Base-by-base conservation (phyloP, 2,113 vertebrate genomes). In the Chloebia gouldiae region DNA sequence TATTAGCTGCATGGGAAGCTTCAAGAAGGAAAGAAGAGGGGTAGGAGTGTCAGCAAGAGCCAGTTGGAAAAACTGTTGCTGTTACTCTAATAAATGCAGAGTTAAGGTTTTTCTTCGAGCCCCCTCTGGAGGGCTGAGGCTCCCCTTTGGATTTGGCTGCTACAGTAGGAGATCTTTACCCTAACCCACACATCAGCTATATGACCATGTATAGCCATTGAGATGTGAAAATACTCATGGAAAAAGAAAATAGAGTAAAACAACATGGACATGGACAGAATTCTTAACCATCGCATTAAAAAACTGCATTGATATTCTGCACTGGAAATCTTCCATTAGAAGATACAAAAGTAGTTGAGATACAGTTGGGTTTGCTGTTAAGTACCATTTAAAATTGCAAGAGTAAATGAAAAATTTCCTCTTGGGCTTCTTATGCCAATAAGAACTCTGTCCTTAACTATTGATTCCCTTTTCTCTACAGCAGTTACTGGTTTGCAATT, bases 131-230 rank as follows among this genome's bases (percentile, higher is more conserved):
- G 13, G 9, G 23, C 18, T 86, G 25, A 65, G 49, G 5, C 4
- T 73, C 8, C 4, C 13, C n/a, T 54, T 49, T 20, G 39, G 13
- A 50, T 54, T 64, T 68, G 23, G 25, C 51, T 70, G 15, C 27
- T 47, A 24, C 11, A 65, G 54, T 14, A 65, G 50, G 21, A 84
- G 24, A 7, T 75, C 20, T 57, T 86, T 65, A 37, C 9, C 6
- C 2, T 40, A 81, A 42, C 49, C 13, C 45, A 44, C 22, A 47
- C 49, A 39, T 21, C 42, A 68, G 49, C 12, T 68, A 1, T 16
- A 20, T 44, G 30, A 63, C 1, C 0, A 0, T 10, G 5, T 7
- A 33, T 9, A 69, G 4, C 19, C 33, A 45, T 23, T 45, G 28
- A 53, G 21, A 73, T 40, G 11, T 59, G 31, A 69, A 80, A 73